phyloP scores from a whole-genome alignment of 2,113 vertebrate genomes.

The Tetrax tetrax region DNA sequence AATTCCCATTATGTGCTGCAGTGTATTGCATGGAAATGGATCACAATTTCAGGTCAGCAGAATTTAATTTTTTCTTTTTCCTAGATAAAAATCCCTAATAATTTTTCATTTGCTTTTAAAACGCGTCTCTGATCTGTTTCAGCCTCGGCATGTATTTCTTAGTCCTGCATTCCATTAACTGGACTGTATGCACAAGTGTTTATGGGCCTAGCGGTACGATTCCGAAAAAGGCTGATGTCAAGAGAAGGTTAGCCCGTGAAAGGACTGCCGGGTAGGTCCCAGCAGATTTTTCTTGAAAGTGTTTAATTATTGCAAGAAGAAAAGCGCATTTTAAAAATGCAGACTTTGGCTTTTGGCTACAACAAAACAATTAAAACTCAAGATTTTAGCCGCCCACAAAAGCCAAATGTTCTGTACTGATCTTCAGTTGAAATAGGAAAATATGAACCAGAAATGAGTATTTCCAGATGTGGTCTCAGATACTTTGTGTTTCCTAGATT shows the following conservation, averaged over 20 bases:
- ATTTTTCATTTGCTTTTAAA: not conserved
- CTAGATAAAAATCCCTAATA: not conserved
- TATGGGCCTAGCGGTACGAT: not conserved
- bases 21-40: not conserved
- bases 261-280: not conserved
- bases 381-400: constrained; percentile 44
- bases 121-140: not conserved
- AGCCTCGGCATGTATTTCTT: not conserved
- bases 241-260: not conserved
- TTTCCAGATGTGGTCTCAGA: constrained; percentile 64
- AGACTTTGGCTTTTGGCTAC: constrained; percentile 15
- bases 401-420: constrained; percentile 33
- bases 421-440: constrained; percentile 53
- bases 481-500: not conserved
- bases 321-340: not conserved
- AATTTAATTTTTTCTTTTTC: not conserved
- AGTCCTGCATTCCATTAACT: not conserved
- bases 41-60: not conserved
- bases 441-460: constrained; percentile 42
- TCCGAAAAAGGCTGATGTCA: not conserved
- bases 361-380: constrained; percentile 3
- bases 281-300: not conserved
- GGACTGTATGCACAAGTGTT: not conserved
- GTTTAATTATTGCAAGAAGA: constrained; percentile 33
- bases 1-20: not conserved